phyloP scores from a whole-genome alignment of 2,888 invertebrate species.

The Thyatira batis region DNA sequence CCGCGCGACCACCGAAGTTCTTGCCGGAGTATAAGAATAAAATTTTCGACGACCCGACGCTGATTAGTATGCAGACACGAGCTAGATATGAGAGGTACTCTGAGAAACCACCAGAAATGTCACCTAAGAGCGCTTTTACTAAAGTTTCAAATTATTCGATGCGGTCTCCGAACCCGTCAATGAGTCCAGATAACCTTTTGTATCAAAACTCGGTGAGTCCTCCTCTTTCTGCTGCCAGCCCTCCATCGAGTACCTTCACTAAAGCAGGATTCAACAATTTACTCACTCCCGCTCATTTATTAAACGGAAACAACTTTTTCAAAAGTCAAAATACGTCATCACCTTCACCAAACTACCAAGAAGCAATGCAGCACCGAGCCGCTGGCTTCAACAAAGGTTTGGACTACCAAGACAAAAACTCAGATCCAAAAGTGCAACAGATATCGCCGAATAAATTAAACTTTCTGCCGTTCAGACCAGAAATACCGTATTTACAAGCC shows the following conservation, averaged over 20 bases:
- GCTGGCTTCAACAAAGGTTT: constrained; percentile 52
- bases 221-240: constrained; percentile 82
- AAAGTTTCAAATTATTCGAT: constrained; percentile 85
- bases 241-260: constrained; percentile 71
- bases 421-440: constrained; percentile 51
- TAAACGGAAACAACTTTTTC: constrained; percentile 79
- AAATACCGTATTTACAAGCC: constrained; percentile 77
- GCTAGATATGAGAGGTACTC: constrained; percentile 75
- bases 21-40: constrained; percentile 80
- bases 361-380: constrained; percentile 60
- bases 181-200: constrained; percentile 89
- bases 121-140: constrained; percentile 91
- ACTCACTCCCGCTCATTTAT: constrained; percentile 70
- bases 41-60: constrained; percentile 83
- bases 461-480: constrained; percentile 81
- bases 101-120: constrained; percentile 75
- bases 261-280: constrained; percentile 69
- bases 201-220: constrained; percentile 92
- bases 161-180: constrained; percentile 86
- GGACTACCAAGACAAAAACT: constrained; percentile 66
- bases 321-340: constrained; percentile 75
- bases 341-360: constrained; percentile 76
- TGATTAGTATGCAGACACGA: constrained; percentile 78
- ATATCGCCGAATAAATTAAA: constrained; percentile 80
- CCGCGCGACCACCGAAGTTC: constrained; percentile 77